Evolutionary conservation across 2,888 invertebrate genomes (phyloP).

Genomic region (Flexamia atlantica): DNA sequence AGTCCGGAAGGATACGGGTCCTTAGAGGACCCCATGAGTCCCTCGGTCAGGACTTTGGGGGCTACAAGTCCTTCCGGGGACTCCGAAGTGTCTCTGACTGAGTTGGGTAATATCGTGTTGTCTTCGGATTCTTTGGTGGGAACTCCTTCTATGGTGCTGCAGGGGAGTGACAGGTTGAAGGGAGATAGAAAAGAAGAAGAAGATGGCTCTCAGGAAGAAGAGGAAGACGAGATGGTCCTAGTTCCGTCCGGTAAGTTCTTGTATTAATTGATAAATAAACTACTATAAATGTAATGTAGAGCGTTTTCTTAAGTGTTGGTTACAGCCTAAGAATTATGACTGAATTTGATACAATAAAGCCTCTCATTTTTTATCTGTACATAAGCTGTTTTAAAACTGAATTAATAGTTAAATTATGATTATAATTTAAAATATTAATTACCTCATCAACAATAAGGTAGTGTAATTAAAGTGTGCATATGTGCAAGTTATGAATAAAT

Average conservation of each 20-base stretch:
- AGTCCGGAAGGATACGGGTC: neutral
- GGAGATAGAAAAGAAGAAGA: neutral
- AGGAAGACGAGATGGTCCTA: constrained; percentile 60
- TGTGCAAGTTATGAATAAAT: too few species aligned
- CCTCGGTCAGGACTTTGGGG: neutral
- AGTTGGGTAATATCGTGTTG: neutral
- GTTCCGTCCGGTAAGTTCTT: constrained; percentile 64
- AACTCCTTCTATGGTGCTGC: neutral
- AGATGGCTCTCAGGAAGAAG: constrained; percentile 50
- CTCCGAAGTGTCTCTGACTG: constrained; percentile 39
- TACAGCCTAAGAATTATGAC: too few species aligned
- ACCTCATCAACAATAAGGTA: too few species aligned
- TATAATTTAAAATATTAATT: too few species aligned
- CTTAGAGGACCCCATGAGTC: neutral
- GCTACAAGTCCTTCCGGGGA: constrained; percentile 40
- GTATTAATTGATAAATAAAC: neutral
- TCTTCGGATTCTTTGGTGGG: neutral
- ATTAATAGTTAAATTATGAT: too few species aligned
- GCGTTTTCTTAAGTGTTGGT: too few species aligned
- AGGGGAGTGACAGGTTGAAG: constrained; percentile 10
- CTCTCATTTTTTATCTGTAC: too few species aligned
- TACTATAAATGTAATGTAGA: too few species aligned
- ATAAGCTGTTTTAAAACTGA: too few species aligned
- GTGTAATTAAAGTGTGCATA: too few species aligned
- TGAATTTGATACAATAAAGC: too few species aligned